Evolutionary conservation across 2,888 invertebrate species (phyloP).

Genomic region (Drosophila fungiperda): DNA sequence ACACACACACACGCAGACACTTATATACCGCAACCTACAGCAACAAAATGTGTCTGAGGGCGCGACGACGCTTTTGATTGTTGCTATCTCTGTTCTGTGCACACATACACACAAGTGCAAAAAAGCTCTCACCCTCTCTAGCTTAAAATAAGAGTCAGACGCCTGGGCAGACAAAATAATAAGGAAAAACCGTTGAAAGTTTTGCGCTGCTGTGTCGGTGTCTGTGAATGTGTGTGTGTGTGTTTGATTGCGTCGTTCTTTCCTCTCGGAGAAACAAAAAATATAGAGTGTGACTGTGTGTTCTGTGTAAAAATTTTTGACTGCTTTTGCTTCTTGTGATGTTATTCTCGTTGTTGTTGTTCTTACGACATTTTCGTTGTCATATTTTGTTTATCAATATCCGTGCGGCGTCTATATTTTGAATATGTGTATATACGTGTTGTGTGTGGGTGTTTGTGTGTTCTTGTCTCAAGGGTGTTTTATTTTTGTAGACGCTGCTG

Average conservation of each 20-base stretch:
- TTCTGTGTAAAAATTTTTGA: slow-evolving; percentile 32
- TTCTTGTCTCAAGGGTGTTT: slow-evolving; percentile 77
- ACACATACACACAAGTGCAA: background rate
- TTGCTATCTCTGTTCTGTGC: slow-evolving; percentile 45
- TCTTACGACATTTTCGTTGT: slow-evolving; percentile 38
- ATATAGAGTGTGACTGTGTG: slow-evolving; percentile 8
- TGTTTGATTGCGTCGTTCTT: background rate
- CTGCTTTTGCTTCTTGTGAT: slow-evolving; percentile 30
- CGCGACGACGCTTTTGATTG: slow-evolving; percentile 48
- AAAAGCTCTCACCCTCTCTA: slow-evolving; percentile 26
- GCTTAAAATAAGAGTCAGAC: slow-evolving; percentile 42
- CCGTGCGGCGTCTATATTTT: slow-evolving; percentile 12
- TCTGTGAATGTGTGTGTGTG: background rate
- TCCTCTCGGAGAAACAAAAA: slow-evolving; percentile 5
- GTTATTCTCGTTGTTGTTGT: slow-evolving; percentile 26
- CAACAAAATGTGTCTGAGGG: slow-evolving; percentile 82
- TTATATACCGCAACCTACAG: slow-evolving; percentile 80
- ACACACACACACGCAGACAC: background rate
- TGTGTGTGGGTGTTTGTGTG: background rate
- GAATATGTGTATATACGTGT: background rate
- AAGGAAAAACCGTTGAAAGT: slow-evolving; percentile 59
- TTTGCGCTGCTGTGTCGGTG: slow-evolving; percentile 30
- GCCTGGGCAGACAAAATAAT: slow-evolving; percentile 59
- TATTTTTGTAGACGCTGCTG: slow-evolving; percentile 19
- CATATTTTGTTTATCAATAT: slow-evolving; percentile 46